phyloP scores from a whole-genome alignment of 2,888 invertebrate species.

The Ochropleura plecta region DNA sequence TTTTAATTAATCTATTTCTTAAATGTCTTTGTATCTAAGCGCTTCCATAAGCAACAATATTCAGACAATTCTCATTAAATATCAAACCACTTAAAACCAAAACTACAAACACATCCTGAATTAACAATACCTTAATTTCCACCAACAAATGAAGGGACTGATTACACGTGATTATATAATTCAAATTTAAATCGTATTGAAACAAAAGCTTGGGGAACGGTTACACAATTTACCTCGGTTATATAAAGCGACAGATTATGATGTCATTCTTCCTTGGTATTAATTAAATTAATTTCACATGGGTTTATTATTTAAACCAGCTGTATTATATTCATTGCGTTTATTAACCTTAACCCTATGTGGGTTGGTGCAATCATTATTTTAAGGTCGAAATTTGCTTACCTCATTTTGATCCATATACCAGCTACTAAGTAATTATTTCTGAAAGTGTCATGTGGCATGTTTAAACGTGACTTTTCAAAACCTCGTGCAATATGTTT shows the following conservation, averaged over 20 bases:
- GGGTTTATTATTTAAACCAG: conserved; percentile 15
- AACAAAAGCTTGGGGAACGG: conserved; percentile 7
- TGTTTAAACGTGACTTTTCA: too few relatives aligned
- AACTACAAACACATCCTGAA: conserved; percentile 12
- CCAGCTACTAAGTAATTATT: not conserved
- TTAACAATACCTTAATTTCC: conserved; percentile 16
- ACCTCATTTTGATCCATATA: not conserved
- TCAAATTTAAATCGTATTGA: conserved; percentile 26
- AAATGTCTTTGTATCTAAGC: not conserved
- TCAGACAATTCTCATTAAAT: not conserved
- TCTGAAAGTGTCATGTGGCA: not conserved
- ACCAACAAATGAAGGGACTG: conserved; percentile 22
- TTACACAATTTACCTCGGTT: conserved; percentile 35
- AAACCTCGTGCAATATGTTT: not conserved
- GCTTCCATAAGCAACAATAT: not conserved
- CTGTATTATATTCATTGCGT: conserved; percentile 42
- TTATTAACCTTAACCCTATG: conserved; percentile 19
- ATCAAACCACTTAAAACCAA: not conserved
- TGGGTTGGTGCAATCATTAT: conserved; percentile 14
- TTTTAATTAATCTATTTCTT: too few relatives aligned
- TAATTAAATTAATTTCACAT: conserved; percentile 51
- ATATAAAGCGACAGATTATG: conserved; percentile 44
- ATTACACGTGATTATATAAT: conserved; percentile 39
- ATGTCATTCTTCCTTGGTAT: conserved; percentile 38
- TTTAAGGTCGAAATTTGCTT: not conserved